Evolutionary conservation across 2,888 invertebrate genomes (phyloP).

Genomic region (Eristalis intricaria): DNA sequence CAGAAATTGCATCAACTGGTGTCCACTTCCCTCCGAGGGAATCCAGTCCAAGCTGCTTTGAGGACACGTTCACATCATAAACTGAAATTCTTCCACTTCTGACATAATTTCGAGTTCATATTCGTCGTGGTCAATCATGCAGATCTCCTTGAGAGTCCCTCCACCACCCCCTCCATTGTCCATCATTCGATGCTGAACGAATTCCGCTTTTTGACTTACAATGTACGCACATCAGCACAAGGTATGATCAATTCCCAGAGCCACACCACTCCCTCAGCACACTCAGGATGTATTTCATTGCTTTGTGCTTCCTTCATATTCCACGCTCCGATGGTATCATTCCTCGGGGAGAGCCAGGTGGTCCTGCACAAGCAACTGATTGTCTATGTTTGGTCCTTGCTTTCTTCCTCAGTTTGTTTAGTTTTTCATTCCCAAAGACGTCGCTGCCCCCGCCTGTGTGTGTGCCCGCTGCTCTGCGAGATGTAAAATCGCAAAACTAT

Average conservation of each 20-base stretch:
- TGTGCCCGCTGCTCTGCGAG: slow-evolving; percentile 10
- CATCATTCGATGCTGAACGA: neutral
- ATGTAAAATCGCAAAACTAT: slow-evolving; percentile 58
- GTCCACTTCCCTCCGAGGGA: too few species aligned
- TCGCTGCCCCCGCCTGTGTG: neutral
- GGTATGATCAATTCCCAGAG: neutral
- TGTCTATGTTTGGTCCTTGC: neutral
- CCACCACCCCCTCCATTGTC: neutral
- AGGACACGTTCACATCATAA: too few species aligned
- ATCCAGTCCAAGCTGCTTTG: too few species aligned
- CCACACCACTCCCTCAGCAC: neutral
- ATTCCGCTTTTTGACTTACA: neutral
- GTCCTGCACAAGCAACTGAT: neutral
- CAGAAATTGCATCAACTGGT: too few species aligned
- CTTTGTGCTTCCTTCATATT: neutral
- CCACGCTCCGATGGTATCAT: neutral
- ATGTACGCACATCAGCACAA: neutral
- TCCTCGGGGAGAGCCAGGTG: neutral
- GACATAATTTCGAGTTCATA: too few species aligned
- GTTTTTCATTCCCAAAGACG: neutral
- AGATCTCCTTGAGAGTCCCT: too few species aligned
- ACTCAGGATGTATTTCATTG: neutral
- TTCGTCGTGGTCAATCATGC: too few species aligned
- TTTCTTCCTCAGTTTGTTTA: neutral
- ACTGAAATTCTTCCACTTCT: too few species aligned